Evolutionary conservation across 2,113 vertebrate genomes (phyloP), one percentile per base, ranked within the genome.

Genomic region (Loxodonta africana): DNA sequence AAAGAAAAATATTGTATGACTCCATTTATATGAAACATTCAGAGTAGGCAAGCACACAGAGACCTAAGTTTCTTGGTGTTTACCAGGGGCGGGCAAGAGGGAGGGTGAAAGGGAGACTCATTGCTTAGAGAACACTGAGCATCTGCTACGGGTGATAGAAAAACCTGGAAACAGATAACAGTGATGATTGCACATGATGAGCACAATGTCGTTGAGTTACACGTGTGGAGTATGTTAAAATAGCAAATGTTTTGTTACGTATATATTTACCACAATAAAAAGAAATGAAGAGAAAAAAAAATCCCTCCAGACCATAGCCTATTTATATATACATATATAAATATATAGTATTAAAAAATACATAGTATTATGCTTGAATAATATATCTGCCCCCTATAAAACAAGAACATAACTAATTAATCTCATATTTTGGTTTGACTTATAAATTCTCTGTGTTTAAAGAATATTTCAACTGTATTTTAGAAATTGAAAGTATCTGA

Each of bases 401-500:
- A 77, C 18, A 86, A 93, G 82, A 78, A 48, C 30, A 41, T 69
- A 28, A n/a, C 73, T 48, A 60, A 77, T 46, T 77, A 67, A 74
- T 83, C 20, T 5, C 60, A n/a, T 30, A 20, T 86, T 94, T 84
- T 46, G 48, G n/a, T 76, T n/a, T 92, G 41, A 94, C 41, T 46
- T 91, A 48, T 69, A 78, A 78, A 78, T 63, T 86, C 11, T 92
- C 77, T 84, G 41, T 74, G 44, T 57, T 92, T 51, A 83, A 85
- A 88, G 41, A 71, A 74, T 63, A 76, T n/a, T 21, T 94, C 44
- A 51, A 44, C 10, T 60, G 8, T 57, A 37, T 91, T 90, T 94
- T 84, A 63, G 37, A 95, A 89, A 88, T 48, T 25, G 53, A 77
- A 92, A 91, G 82, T 48, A 78, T 18, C 44, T 84, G 44, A 37